A percentile compares a stretch with the other conserved stretches of the same genome.
phyloP scores from a whole-genome alignment of 1,140 invertebrate genomes.

The Hylyphantes graminicola region DNA sequence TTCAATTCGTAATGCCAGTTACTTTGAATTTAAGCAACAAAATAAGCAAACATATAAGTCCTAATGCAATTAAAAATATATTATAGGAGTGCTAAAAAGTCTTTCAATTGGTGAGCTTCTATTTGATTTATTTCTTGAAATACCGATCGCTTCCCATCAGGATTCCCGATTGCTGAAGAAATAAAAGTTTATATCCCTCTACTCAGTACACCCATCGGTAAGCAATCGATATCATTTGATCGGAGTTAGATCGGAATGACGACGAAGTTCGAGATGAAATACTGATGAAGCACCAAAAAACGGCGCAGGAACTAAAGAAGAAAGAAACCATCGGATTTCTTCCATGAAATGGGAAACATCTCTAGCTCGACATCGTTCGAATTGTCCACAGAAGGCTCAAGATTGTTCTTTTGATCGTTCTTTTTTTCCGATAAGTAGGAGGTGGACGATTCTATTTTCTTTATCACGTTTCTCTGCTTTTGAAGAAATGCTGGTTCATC shows the following conservation, averaged over 20 bases:
- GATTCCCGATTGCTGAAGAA: too few relatives aligned
- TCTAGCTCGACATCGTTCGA: not conserved
- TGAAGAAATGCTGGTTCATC: conserved; percentile 63
- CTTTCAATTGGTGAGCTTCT: too few relatives aligned
- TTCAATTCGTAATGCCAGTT: too few relatives aligned
- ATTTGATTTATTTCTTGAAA: too few relatives aligned
- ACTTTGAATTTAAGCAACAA: too few relatives aligned
- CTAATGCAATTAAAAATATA: too few relatives aligned
- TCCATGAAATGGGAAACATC: not conserved
- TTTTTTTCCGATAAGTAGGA: not conserved
- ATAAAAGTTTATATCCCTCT: too few relatives aligned
- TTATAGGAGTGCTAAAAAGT: too few relatives aligned
- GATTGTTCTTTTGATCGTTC: not conserved
- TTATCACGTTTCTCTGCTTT: conserved; percentile 25
- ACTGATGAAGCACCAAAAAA: conserved; percentile 53
- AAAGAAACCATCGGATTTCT: not conserved
- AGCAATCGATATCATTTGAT: too few relatives aligned
- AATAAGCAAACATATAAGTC: too few relatives aligned
- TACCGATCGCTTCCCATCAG: too few relatives aligned
- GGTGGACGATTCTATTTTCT: not conserved
- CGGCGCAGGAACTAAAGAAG: conserved; percentile 51
- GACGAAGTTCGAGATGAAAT: conserved; percentile 24
- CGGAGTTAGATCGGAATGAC: not conserved
- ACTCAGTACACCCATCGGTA: too few relatives aligned
- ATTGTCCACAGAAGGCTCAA: not conserved